A percentile compares a stretch with the other conserved stretches of the same genome.
Evolutionary conservation across 2,888 invertebrate genomes (phyloP).

Genomic region (Tridacna crocea): DNA sequence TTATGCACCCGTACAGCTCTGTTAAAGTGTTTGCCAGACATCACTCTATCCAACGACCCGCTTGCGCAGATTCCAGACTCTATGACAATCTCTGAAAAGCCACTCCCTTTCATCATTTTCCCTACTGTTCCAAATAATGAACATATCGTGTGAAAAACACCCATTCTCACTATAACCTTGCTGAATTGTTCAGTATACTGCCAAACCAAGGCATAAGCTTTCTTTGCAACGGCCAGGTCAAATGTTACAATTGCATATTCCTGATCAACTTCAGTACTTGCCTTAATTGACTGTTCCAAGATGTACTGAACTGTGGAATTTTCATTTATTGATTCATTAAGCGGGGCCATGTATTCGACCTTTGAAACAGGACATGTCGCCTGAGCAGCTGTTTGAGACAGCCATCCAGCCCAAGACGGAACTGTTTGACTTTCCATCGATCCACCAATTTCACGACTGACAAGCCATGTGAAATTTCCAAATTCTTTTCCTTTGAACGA

Average conservation of each 20-base stretch:
- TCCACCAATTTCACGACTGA: neutral
- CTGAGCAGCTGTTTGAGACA: constrained; percentile 34
- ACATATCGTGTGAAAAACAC: too few species aligned
- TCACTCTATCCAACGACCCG: constrained; percentile 48
- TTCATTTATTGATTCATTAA: too few species aligned
- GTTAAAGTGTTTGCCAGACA: constrained; percentile 39
- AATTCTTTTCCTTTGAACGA: neutral
- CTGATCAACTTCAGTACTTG: constrained; percentile 42
- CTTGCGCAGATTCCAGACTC: constrained; percentile 49
- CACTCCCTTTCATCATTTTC: too few species aligned
- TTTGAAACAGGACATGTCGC: constrained; percentile 18
- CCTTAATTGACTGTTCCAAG: constrained; percentile 44
- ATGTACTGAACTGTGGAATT: constrained; percentile 60
- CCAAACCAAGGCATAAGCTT: constrained; percentile 55
- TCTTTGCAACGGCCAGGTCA: constrained; percentile 60
- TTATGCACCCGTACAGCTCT: constrained; percentile 56
- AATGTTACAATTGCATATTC: constrained; percentile 58
- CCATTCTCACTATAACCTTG: constrained; percentile 17
- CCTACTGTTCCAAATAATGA: too few species aligned
- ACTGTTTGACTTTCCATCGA: constrained; percentile 28
- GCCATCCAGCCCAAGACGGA: constrained; percentile 43
- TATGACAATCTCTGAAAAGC: constrained; percentile 42
- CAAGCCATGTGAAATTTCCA: neutral
- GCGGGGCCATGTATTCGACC: constrained; percentile 54
- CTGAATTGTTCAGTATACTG: constrained; percentile 37